Evolutionary conservation across 2,113 vertebrate species (phyloP).

Genomic region (Opisthocomus hoazin): DNA sequence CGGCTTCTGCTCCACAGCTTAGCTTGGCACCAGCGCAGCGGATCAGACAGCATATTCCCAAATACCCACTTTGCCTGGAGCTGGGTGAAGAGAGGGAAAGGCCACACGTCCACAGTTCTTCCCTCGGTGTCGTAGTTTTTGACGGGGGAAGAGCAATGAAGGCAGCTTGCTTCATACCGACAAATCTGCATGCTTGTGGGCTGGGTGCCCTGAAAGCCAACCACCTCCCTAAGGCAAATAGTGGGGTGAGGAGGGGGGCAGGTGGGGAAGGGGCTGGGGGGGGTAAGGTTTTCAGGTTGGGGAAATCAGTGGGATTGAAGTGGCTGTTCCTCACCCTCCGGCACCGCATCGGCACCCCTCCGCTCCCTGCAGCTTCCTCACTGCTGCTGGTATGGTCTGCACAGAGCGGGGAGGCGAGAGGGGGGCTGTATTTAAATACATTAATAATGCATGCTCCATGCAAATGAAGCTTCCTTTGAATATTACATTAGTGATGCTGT

Average conservation of each 20-base stretch:
- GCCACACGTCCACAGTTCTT: background rate
- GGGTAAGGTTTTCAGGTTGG: background rate
- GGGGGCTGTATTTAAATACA: constrained; percentile 51
- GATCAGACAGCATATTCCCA: background rate
- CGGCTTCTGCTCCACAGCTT: background rate
- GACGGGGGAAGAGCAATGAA: background rate
- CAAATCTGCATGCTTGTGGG: background rate
- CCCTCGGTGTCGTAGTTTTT: background rate
- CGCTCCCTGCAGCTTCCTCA: constrained; percentile 24
- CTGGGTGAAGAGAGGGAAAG: background rate
- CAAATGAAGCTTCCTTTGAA: constrained; percentile 43
- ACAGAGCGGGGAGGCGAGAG: background rate
- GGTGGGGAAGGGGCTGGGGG: background rate
- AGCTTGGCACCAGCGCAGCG: background rate
- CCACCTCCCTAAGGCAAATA: background rate
- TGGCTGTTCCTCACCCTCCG: background rate
- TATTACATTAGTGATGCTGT: constrained; percentile 37
- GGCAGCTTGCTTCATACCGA: background rate
- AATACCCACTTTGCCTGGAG: background rate
- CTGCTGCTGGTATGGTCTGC: background rate
- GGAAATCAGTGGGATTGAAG: background rate
- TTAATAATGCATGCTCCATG: constrained; percentile 58
- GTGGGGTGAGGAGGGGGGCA: background rate
- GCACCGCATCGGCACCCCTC: background rate
- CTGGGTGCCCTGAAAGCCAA: background rate